Evolutionary conservation across 2,888 invertebrate genomes (phyloP), one percentile per base, ranked within the genome.

Genomic region (Falcaria lacertinaria): DNA sequence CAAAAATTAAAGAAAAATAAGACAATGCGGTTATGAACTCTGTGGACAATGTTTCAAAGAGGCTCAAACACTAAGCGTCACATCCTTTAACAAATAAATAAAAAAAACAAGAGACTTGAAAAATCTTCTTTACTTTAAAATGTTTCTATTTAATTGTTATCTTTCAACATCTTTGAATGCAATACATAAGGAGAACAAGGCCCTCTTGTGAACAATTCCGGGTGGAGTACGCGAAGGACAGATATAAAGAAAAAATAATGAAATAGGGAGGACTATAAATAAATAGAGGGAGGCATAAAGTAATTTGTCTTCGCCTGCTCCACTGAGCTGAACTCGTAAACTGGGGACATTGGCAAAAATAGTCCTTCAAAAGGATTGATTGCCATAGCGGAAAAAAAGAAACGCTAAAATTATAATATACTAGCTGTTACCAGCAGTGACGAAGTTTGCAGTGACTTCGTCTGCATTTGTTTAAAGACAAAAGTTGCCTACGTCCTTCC

Each of bases 261-360:
- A 40, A 40, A 22, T 19, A 17, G 33, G 34, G 19, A 54, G 51
- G 51, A 55, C 60, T 57, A 64, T 64, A 67, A 67, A 75, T 74
- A 75, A 71, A 68, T 63, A 63, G 62, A 67, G 54, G 66, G 63
- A 64, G 71, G 71, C 68, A 72, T 75, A 71, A 74, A 76, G 73
- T 71, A 76, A 80, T 80, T 80, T 79, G 78, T 80, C 80, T 77
- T 67, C 68, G 71, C 69, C 69, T 58, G 62, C 54, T 54, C 57
- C 67, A 58, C 54, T 60, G 64, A 50, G 42, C 33, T 37, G 40
- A 17, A 33, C 36, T 32, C 55, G 22, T 35, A 47, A 25, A 56
- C 54, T 64, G 14, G 1, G 59, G 55, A 66, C 58, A 60, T 59
- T 33, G 28, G 37, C 35, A 33, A 34, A 43, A 28, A 11, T 19